Evolutionary conservation across 2,113 vertebrate species (phyloP), one percentile per base, ranked within the genome.

Genomic region (Morone saxatilis): DNA sequence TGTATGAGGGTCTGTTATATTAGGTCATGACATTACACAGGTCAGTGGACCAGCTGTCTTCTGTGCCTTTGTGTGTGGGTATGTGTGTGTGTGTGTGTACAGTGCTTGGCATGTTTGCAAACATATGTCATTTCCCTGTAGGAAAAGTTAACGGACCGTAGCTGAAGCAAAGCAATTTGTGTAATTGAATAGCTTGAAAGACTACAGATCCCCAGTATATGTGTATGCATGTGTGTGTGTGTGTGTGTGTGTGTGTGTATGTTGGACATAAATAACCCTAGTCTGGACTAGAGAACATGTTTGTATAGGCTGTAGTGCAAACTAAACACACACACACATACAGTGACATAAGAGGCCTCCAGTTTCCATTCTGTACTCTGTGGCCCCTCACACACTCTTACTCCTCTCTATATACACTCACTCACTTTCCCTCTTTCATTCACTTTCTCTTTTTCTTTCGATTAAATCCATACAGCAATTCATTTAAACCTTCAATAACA

Each of bases 121-220:
- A 88, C 81, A 84, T 84, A 86, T 89, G 86, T 89, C 65, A 88
- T 88, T 76, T 81, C 73, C 76, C 79, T 71, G 77, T 77, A 74
- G 86, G 80, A 80, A 85, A 78, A 80, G 45, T 83, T 84, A 87
- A 89, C 81, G 9, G 65, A 88, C 79, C 59, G 6, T 91, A 50
- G 61, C 74, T 59, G 75, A 82, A 87, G 81, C 54, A 53, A 86
- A 86, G 81, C 83, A 74, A 87, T 92, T 91, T 90, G 67, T 87
- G 82, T 88, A 85, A 92, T 88, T 88, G 74, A 89, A 84, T 78
- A 75, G 67, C 79, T 77, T 88, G 65, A 89, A 86, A 85, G 61
- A 80, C 66, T 71, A 14, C 79, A 85, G 62, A 86, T 67, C 53
- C 25, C 65, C 7, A 5, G n/a, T 60, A 9, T 45, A 7, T 75